These are phyloP conservation scores for Acipenser ruthenus DNA, from an alignment of 2,797 vertebrate genomes.

Conservation along the genomic window DNA sequence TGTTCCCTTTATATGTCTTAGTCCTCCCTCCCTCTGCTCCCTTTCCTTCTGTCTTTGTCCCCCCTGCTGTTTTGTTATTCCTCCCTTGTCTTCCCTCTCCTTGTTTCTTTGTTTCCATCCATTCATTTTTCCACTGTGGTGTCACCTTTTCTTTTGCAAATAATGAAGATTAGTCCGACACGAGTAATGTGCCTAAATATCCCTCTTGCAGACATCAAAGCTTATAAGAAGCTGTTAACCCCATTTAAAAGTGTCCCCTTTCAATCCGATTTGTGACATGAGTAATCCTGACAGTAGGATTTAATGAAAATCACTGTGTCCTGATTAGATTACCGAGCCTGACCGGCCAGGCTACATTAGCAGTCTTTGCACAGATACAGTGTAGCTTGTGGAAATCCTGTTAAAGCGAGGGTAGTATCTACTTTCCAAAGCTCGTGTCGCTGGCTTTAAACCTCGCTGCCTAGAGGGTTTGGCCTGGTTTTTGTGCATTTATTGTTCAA, in stretches of 20 bases:
- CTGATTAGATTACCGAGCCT: constrained; percentile 56
- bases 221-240: constrained; percentile 65
- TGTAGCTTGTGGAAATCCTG: constrained; percentile 35
- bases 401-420: constrained; percentile 33
- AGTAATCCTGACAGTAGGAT: constrained; percentile 57
- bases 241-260: constrained; percentile 56
- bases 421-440: constrained; percentile 16
- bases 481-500: too few species aligned
- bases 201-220: constrained; percentile 37
- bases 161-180: constrained; percentile 50
- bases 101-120: not conserved
- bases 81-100: not conserved
- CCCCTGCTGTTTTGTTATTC: constrained; percentile 11
- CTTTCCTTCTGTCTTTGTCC: not conserved
- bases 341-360: constrained; percentile 34
- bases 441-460: constrained; percentile 6
- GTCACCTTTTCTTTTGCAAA: constrained; percentile 29
- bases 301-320: constrained; percentile 64
- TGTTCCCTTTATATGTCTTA: not conserved
- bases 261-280: constrained; percentile 55
- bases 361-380: constrained; percentile 34
- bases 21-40: not conserved
- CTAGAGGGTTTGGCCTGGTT: not conserved
- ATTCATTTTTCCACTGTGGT: constrained; percentile 30
- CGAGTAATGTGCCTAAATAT: constrained; percentile 29